Conservation (phyloP, 2,888 invertebrate species). For the Volucella bombylans region DNA sequence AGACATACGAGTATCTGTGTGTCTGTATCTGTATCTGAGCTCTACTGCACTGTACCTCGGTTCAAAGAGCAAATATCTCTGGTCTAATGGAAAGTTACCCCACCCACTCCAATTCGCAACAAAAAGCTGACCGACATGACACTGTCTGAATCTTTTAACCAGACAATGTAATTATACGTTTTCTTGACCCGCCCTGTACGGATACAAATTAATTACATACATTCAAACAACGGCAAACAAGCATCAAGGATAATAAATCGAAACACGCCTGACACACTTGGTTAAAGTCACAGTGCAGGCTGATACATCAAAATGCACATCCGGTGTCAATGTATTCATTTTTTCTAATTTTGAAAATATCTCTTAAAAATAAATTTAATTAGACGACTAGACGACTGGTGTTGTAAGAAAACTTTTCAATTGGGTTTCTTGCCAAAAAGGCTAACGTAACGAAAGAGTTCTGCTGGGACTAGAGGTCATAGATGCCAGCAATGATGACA, state of each 20-base stretch:
- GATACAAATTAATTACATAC: not conserved
- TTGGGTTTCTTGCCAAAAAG: slow-evolving; percentile 55
- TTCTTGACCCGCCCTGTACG: not conserved
- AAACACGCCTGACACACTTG: not conserved
- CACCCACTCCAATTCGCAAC: slow-evolving; percentile 15
- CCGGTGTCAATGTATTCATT: slow-evolving; percentile 45
- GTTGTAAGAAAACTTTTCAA: slow-evolving; percentile 3
- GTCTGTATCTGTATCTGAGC: slow-evolving; percentile 2
- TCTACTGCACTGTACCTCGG: slow-evolving; percentile 2
- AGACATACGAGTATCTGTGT: too few relatives aligned
- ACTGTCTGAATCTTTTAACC: slow-evolving; percentile 3
- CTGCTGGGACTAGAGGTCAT: not conserved
- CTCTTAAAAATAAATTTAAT: slow-evolving; percentile 46
- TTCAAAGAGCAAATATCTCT: slow-evolving; percentile 36
- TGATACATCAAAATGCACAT: slow-evolving; percentile 17
- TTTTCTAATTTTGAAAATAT: not conserved
- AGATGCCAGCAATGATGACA: not conserved
- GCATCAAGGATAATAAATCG: slow-evolving; percentile 34
- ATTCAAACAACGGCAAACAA: not conserved
- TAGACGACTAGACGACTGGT: slow-evolving; percentile 44
- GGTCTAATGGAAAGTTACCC: slow-evolving; percentile 16
- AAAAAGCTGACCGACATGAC: slow-evolving; percentile 12
- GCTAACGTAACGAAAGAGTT: not conserved
- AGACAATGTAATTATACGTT: slow-evolving; percentile 43
- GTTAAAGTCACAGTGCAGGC: slow-evolving; percentile 39